Base-by-base conservation (phyloP, 1,140 invertebrate genomes). In the Aplysia californica region DNA sequence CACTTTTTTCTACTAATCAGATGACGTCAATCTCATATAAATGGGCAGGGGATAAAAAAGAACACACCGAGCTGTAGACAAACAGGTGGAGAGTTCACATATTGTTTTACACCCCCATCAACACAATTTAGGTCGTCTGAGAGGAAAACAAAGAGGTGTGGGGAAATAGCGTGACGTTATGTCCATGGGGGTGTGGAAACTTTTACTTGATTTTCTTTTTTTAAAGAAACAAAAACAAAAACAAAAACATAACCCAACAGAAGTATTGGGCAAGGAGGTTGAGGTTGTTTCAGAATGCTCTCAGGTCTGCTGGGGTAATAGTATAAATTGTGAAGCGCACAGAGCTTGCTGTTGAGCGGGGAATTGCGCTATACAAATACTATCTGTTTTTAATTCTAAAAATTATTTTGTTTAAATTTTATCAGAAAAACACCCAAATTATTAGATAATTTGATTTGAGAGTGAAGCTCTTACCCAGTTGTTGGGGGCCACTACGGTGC, bases 381-480 rank as follows among this genome's bases (percentile, higher is more conserved):
- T n/a, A n/a, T n/a, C n/a, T n/a, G n/a, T n/a, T n/a, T n/a, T n/a
- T n/a, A n/a, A n/a, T n/a, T 50, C 10, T 10, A 50, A 50, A n/a
- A n/a, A 50, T 15, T 10, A 50, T 15, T 50, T 10, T 50, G n/a
- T 15, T n/a, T 15, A 50, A 10, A 15, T 10, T 50, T 50, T 15
- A 10, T 50, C 44, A 15, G 58, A 10, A 61, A 21, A 61, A 61
- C 58, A 61, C 6, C 26, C 6, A 10, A 18, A 18, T 18, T 18
- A 26, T 61, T 26, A 18, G 6, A 26, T 61, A n/a, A n/a, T 61
- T 61, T 18, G 18, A 18, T 61, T 61, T 26, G 26, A 18, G 6
- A 18, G 58, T 29, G 6, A 18, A 18, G 3, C 41, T 33, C 78
- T 72, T 71, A 86, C 85, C 86, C 86, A 87, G 78, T 87, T 87